phyloP scores from a whole-genome alignment of 2,113 vertebrate genomes.

The Callaeas wilsoni region DNA sequence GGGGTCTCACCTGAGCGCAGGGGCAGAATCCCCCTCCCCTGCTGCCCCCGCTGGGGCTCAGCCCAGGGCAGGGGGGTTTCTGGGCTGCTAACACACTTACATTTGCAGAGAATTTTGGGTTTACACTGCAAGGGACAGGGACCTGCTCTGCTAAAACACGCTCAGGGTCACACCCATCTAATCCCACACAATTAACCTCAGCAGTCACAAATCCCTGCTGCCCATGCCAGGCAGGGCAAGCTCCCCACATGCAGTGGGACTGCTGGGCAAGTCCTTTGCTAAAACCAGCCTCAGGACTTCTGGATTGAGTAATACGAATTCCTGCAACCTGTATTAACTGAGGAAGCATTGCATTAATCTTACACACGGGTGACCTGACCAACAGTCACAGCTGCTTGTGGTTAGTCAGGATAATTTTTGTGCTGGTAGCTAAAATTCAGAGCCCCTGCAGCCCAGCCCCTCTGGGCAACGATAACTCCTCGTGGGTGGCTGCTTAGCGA shows the following conservation, averaged over 20 bases:
- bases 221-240: background rate
- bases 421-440: background rate
- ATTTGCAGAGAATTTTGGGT: background rate
- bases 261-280: background rate
- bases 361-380: background rate
- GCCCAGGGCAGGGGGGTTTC: background rate
- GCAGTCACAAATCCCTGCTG: background rate
- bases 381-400: background rate
- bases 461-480: background rate
- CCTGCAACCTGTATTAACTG: background rate
- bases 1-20: background rate
- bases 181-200: background rate
- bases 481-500: background rate
- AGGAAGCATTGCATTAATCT: background rate
- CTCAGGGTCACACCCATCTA: background rate
- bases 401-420: background rate
- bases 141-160: background rate
- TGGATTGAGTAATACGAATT: background rate
- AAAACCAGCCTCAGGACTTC: background rate
- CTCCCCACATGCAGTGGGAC: background rate
- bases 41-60: background rate
- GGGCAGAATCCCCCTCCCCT: background rate
- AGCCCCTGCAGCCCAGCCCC: background rate
- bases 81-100: background rate
- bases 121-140: background rate